Evolutionary conservation across 2,797 vertebrate genomes (phyloP).

Genomic region (Echeneis naucrates): DNA sequence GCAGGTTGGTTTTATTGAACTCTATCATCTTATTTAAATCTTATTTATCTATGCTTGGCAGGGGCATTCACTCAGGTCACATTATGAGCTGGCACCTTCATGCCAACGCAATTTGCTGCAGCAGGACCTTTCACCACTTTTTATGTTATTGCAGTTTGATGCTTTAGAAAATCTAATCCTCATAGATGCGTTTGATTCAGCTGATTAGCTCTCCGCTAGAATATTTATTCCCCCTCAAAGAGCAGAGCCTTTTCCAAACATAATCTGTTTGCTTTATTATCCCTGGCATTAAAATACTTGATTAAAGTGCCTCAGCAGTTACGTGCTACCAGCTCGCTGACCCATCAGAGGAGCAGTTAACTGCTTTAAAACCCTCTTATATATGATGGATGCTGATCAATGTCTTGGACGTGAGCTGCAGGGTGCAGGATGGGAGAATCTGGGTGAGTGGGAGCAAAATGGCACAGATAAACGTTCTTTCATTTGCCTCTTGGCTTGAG

Average conservation of each 20-base stretch:
- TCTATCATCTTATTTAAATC: too few species aligned
- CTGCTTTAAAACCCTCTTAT: background rate
- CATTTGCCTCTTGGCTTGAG: background rate
- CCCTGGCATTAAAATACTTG: background rate
- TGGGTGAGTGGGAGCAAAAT: background rate
- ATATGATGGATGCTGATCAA: background rate
- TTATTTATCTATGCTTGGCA: background rate
- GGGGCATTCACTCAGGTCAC: slow-evolving; percentile 12
- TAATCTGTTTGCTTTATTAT: background rate
- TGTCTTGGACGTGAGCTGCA: too few species aligned
- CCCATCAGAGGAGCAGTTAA: background rate
- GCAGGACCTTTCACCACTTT: background rate
- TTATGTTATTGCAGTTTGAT: background rate
- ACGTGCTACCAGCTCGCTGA: background rate
- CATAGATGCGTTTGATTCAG: background rate
- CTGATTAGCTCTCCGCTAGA: background rate
- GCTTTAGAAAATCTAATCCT: background rate
- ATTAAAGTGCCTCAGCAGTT: too few species aligned
- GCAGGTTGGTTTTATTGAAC: background rate
- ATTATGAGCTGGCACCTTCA: background rate
- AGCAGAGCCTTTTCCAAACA: background rate
- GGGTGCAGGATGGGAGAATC: too few species aligned
- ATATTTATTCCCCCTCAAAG: background rate
- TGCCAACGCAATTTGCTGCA: background rate
- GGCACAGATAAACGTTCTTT: background rate